These are phyloP conservation scores for Ellobium chinense DNA, from an alignment of 2,888 invertebrate genomes.

Conservation along the genomic window DNA sequence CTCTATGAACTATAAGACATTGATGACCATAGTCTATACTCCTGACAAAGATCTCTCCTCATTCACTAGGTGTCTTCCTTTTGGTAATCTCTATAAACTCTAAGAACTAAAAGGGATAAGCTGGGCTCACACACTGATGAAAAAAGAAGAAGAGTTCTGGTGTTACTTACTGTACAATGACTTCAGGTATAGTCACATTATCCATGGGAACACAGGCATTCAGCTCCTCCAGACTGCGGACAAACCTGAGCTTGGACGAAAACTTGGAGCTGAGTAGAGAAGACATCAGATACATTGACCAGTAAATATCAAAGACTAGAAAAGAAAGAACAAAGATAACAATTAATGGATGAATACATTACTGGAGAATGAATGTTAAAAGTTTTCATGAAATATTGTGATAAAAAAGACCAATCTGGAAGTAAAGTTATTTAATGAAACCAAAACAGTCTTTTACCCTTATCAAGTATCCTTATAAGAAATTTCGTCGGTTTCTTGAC, in stretches of 20 bases:
- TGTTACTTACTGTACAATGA: conserved; percentile 86
- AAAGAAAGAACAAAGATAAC: background rate
- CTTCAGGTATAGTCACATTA: conserved; percentile 90
- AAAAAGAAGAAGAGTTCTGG: background rate
- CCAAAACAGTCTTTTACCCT: too few species aligned
- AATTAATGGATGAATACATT: background rate
- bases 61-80: too few species aligned
- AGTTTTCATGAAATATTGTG: too few species aligned
- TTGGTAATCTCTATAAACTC: too few species aligned
- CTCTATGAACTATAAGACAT: too few species aligned
- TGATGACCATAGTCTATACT: too few species aligned
- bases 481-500: too few species aligned
- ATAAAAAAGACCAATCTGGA: too few species aligned
- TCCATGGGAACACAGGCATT: conserved; percentile 88
- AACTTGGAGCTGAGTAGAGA: conserved; percentile 88
- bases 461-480: too few species aligned
- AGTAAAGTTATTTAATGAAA: too few species aligned
- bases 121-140: background rate
- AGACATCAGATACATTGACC: conserved; percentile 63
- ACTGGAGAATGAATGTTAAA: too few species aligned
- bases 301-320: background rate
- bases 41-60: too few species aligned
- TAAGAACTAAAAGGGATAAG: background rate
- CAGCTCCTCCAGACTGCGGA: conserved; percentile 87
- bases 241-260: conserved; percentile 90